These are phyloP conservation scores for Balearica regulorum DNA, from an alignment of 2,797 vertebrate genomes.

Conservation along the genomic window DNA sequence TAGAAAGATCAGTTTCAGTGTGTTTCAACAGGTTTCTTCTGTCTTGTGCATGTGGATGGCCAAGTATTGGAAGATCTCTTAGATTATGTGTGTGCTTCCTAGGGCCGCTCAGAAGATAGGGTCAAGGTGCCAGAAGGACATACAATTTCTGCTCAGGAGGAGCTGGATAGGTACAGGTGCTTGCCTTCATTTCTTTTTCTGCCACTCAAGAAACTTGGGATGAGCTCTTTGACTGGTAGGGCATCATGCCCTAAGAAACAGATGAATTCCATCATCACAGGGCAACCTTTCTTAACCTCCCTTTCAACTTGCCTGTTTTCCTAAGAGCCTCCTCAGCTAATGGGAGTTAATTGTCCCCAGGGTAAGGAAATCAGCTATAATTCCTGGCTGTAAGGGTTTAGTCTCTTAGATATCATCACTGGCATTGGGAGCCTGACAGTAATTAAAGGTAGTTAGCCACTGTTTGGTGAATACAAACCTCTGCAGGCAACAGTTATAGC, in stretches of 20 bases:
- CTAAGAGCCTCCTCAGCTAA: not conserved
- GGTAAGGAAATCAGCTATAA: constrained; percentile 1
- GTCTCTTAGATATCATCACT: not conserved
- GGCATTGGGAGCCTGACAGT: not conserved
- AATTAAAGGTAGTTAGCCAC: not conserved
- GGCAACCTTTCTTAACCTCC: not conserved
- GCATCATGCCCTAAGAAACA: not conserved
- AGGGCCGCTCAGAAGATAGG: not conserved
- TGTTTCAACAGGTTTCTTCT: not conserved
- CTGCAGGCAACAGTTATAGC: not conserved
- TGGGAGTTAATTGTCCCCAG: not conserved
- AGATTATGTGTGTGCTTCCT: not conserved
- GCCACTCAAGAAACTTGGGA: not conserved
- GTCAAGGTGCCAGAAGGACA: not conserved
- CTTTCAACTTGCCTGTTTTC: not conserved
- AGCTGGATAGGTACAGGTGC: not conserved
- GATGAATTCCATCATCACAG: not conserved
- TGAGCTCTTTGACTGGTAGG: not conserved
- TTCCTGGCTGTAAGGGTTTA: not conserved
- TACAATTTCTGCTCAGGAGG: not conserved
- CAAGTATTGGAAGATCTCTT: not conserved
- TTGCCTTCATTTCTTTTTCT: not conserved
- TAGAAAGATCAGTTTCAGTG: not conserved
- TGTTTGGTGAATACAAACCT: not conserved
- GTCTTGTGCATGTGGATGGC: not conserved